These are phyloP conservation scores for Pollicipes pollicipes DNA, from an alignment of 1,140 invertebrate species.

Conservation along the genomic window DNA sequence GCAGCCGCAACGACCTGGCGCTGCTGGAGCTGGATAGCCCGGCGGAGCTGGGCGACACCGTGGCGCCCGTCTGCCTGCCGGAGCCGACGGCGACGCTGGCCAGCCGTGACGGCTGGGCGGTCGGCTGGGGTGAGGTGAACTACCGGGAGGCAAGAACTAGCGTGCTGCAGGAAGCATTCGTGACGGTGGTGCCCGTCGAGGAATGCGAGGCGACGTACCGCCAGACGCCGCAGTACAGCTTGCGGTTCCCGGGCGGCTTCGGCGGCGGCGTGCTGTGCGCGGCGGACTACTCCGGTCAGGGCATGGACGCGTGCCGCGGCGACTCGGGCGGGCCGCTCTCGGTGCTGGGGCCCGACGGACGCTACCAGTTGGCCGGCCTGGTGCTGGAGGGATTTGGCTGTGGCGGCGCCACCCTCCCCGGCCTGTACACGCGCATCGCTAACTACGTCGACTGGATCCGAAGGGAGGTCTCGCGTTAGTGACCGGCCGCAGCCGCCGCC, in stretches of 20 bases:
- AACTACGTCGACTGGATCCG: constrained; percentile 77
- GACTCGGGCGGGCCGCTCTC: constrained; percentile 83
- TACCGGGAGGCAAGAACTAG: not conserved
- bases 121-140: constrained; percentile 1
- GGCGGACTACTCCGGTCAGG: not conserved
- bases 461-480: constrained; percentile 26
- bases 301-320: constrained; percentile 38
- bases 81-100: not conserved
- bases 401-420: constrained; percentile 66
- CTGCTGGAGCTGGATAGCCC: constrained; percentile 1
- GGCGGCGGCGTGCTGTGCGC: constrained; percentile 6
- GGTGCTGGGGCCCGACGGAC: constrained; percentile 56
- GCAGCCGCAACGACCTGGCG: not conserved
- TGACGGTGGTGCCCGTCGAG: not conserved
- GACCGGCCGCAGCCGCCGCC: too few relatives aligned
- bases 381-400: constrained; percentile 89
- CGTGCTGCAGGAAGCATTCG: not conserved
- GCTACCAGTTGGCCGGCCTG: constrained; percentile 73
- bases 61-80: constrained; percentile 8
- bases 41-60: not conserved
- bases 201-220: not conserved
- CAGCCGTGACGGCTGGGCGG: not conserved
- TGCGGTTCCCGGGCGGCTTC: not conserved
- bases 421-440: constrained; percentile 78
- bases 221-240: not conserved